Base-by-base conservation (phyloP, 2,113 vertebrate genomes). In the Vidua chalybeata region DNA sequence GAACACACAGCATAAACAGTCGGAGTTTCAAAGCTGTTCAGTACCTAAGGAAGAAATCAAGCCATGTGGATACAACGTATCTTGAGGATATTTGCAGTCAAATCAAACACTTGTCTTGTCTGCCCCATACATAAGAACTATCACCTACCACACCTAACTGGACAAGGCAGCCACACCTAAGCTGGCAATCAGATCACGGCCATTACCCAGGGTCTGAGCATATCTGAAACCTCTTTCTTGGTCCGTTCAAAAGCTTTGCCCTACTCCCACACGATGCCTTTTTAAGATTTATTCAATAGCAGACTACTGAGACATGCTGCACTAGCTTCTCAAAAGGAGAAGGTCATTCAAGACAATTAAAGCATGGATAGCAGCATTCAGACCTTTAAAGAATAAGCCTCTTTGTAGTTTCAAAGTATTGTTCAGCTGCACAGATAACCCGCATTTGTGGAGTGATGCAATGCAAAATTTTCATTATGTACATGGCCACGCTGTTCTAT, bases 291-390 rank as follows among this genome's bases (percentile, higher is more conserved):
- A 78, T 92, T 79, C 90, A 89, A 35, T 15, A 87, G 76, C 30
- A 86, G 78, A 66, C 75, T 88, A 59, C 85, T 24, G 61, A 96
- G 76, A 84, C 64, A 61, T 3, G 17, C 77, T 58, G 83, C 49
- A 58, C 62, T 21, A 72, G 61, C 49, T 89, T 78, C 84, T 87
- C 22, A 2, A 73, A 93, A 90, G 84, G 51, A 96, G 59, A 51
- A 94, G 89, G 91, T 93, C 88, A 89, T 75, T 93, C 61, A 75
- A 86, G 85, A 94, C 68, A 90, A 90, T 79, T 58, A 87, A 80
- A 94, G 41, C 63, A 81, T 0, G 1, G 74, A 83, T 64, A 94
- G 74, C 84, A 68, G 79, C 66, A 58, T 66, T 87, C 83, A 88
- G 80, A 48, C 55, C 69, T 86, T 79, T 48, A 90, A 94, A 90